A percentile compares a stretch with the other conserved stretches of the same genome.
Evolutionary conservation across 2,113 vertebrate species (phyloP).

Genomic region (Rhinogobius similis): DNA sequence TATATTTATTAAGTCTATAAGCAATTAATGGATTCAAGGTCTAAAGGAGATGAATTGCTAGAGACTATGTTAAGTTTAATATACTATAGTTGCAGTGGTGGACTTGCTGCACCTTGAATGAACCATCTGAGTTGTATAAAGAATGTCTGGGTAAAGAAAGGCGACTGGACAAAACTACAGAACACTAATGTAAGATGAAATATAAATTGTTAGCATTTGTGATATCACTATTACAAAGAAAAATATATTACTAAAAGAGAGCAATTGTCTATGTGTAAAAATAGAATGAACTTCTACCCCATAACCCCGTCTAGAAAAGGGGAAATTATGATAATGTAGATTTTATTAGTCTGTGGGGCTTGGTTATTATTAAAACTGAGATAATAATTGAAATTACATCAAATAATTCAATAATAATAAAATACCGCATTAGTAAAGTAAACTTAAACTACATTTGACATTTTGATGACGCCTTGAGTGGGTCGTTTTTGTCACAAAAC

Average conservation of each 20-base stretch:
- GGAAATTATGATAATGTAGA: background rate
- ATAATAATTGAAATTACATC: background rate
- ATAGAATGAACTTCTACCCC: background rate
- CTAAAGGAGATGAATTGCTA: background rate
- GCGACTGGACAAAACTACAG: background rate
- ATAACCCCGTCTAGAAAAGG: background rate
- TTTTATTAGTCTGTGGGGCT: background rate
- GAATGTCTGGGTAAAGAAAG: background rate
- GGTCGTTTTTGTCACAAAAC: conserved; percentile 29
- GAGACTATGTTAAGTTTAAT: background rate
- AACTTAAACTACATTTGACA: background rate
- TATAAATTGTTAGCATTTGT: too few relatives aligned
- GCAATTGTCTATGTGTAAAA: background rate
- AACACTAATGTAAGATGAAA: too few relatives aligned
- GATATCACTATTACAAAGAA: background rate
- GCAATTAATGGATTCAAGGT: background rate
- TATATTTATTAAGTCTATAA: too few relatives aligned
- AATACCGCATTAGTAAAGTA: background rate
- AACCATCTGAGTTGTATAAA: background rate
- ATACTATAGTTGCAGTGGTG: background rate
- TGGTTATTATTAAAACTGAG: background rate
- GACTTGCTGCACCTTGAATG: background rate
- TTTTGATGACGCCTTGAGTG: conserved; percentile 4
- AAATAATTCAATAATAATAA: background rate
- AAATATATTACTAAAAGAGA: background rate